phyloP scores from a whole-genome alignment of 2,113 vertebrate species.

The Austrofundulus limnaeus region DNA sequence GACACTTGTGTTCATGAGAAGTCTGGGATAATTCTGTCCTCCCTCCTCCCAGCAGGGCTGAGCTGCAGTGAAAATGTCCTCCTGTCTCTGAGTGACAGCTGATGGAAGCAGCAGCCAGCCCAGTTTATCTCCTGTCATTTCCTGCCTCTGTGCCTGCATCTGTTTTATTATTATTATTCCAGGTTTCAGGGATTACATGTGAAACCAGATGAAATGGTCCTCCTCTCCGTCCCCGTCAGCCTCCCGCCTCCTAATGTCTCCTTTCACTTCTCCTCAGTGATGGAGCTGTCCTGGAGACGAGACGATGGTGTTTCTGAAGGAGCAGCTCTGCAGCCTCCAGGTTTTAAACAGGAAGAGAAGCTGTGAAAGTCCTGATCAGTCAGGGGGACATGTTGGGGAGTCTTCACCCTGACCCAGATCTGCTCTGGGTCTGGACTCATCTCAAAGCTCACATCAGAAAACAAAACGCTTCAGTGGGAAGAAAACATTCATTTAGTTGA shows the following conservation, averaged over 20 bases:
- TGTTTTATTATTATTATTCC: constrained; percentile 12
- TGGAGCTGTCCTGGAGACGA: background rate
- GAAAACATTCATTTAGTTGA: too few species aligned
- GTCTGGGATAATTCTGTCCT: constrained; percentile 46
- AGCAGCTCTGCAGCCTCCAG: background rate
- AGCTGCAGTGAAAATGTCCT: constrained; percentile 41
- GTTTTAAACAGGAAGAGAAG: background rate
- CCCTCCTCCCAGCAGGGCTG: constrained; percentile 28
- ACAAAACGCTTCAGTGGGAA: too few species aligned
- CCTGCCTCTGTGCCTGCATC: constrained; percentile 30
- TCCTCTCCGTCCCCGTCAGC: background rate
- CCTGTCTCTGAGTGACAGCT: constrained; percentile 61
- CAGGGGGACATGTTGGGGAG: background rate
- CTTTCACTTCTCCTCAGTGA: background rate
- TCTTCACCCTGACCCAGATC: too few species aligned
- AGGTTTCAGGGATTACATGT: constrained; percentile 24
- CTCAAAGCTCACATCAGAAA: too few species aligned
- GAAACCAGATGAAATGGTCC: constrained; percentile 35
- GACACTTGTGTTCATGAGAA: constrained; percentile 55
- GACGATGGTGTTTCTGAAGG: constrained; percentile 10
- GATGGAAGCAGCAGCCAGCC: constrained; percentile 61
- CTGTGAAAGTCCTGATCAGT: background rate
- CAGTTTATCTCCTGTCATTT: constrained; percentile 70
- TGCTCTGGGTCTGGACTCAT: too few species aligned
- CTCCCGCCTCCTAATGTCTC: constrained; percentile 2